These are phyloP conservation scores for Rhabditoides inermis DNA, from an alignment of 2,888 invertebrate species.

Conservation along the genomic window DNA sequence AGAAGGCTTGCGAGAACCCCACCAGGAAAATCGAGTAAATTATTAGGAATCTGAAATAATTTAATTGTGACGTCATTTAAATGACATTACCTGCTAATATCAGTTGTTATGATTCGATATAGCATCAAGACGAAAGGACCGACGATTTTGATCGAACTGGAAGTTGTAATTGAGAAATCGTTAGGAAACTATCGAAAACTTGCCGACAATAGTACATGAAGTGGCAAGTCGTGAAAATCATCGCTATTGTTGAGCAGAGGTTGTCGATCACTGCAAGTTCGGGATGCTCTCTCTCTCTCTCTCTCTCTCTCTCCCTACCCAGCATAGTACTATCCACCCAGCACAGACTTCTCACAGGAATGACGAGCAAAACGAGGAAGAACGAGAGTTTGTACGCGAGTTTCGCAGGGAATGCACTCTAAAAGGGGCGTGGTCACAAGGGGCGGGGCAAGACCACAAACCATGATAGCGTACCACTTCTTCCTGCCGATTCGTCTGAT, in stretches of 20 bases:
- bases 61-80: no score
- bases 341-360: conserved; percentile 67
- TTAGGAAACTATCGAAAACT: not conserved
- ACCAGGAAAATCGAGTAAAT: conserved; percentile 94
- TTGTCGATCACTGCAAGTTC: conserved; percentile 24
- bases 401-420: conserved; percentile 79
- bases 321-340: no score
- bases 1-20: conserved; percentile 83
- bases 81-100: no score
- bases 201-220: conserved; percentile 21
- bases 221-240: conserved; percentile 23
- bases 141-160: conserved; percentile 61
- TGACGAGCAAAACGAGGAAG: conserved; percentile 74
- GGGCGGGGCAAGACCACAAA: no score
- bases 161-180: no score
- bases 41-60: conserved; percentile 83
- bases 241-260: conserved; percentile 14
- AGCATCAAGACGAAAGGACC: conserved; percentile 99
- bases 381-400: conserved; percentile 90
- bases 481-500: conserved; percentile 37
- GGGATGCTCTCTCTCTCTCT: no score
- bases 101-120: conserved; percentile 93
- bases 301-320: no score
- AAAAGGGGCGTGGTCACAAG: no score
- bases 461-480: conserved; percentile 72